Base-by-base conservation (phyloP, 2,797 vertebrate genomes). In the Odontamblyopus lacepedii region DNA sequence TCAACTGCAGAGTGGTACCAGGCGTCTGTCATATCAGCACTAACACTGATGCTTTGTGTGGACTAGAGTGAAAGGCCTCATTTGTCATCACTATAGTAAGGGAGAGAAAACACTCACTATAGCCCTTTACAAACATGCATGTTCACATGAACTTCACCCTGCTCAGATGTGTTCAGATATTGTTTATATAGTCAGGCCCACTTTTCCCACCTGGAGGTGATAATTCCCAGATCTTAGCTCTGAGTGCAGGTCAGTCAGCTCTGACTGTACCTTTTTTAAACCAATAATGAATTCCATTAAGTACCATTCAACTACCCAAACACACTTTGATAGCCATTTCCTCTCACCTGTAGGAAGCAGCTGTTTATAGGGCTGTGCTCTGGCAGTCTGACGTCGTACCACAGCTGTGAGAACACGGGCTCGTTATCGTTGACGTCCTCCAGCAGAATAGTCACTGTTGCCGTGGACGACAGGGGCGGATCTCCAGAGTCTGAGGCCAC, bases 351-450 rank as follows among this genome's bases (percentile, higher is more conserved):
- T 15, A 98, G 83, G 23, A 96, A 94, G 91, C 95, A 96, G 82
- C 88, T 92, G 48, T 94, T 95, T 0, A 90, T 55, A 0, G 79
- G 69, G 0, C 93, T 73, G 85, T 97, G 96, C 75, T 98, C 97
- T 1, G 79, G 89, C 32, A 97, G 56, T 64, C 91, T 94, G 64
- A 88, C 90, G 1, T 94, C 95, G 89, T 97, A 97, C 68, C 96
- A 91, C 85, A 93, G 94, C 67, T 90, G 94, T 83, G 85, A 78
- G 88, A 98, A 98, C 68, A 95, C 76, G 0, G 97, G 97, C 82
- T 95, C 94, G 66, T 97, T 96, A 92, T 98, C 96, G 38, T 98
- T 98, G 82, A 96, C 90, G 5, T 98, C 95, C 67, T 93, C 92
- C 56, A 98, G 86, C 9, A 78, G 64, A 71, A 97, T 81, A 4